Evolutionary conservation across 2,797 vertebrate species (phyloP), one percentile per base, ranked within the genome.

Genomic region (Limnodromus scolopaceus): DNA sequence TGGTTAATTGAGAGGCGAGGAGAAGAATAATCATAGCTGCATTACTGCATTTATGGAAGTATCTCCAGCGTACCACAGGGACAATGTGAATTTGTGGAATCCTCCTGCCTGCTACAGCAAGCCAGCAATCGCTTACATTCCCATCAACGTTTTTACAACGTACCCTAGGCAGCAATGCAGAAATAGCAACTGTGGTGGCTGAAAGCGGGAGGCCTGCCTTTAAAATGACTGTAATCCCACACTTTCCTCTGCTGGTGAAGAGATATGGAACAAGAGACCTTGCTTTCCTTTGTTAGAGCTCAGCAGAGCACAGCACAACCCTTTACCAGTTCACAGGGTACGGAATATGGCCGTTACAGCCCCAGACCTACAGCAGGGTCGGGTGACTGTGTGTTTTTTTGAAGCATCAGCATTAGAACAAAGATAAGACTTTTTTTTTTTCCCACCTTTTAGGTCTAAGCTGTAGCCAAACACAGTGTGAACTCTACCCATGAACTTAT

Each of bases 1-100:
- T 90, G 72, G 76, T 92, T 96, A 96, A 96, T 87, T 93, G 94
- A 90, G 91, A 96, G 84, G 93, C 16, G 1, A 95, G 93, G 93
- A 89, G 92, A 91, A 93, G 92, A 95, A 96, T 95, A 94, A 93
- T 95, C 94, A 95, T 90, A 86, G 91, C 90, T 90, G 71, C 87
- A 94, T 96, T 96, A 95, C 51, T 86, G 93, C 79, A 83, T 96
- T 96, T 88, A 94, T 61, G 84, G 72, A 92, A 90, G 63, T 49
- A 55, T 93, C 85, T 94, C 85, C 85, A 77, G 80, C 23, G 55
- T 72, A 72, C 77, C 85, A 84, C 74, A 74, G 94, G 89, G 82
- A 96, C 1, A 1, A 72, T 60, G 81, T 0, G 20, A 85, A 86
- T 95, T 86, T 95, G 89, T 90, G 91, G 93, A 92, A 84, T 82